These are phyloP conservation scores for Chloromyia formosa DNA, from an alignment of 2,888 invertebrate genomes.

Conservation along the genomic window DNA sequence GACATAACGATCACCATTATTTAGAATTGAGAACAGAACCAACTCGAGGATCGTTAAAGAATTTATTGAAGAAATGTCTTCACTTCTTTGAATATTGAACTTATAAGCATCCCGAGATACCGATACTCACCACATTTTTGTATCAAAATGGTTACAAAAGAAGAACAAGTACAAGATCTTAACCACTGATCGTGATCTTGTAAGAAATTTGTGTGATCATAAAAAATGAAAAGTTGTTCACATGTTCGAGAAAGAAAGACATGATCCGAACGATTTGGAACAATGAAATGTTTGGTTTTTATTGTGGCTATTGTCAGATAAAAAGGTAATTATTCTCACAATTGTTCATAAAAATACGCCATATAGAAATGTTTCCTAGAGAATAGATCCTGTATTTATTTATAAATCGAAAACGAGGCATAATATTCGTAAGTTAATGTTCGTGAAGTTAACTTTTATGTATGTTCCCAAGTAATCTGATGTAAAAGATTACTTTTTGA, in stretches of 20 bases:
- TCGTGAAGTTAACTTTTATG: too few relatives aligned
- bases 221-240: neutral
- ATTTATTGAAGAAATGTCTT: conserved; percentile 11
- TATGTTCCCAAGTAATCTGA: too few relatives aligned
- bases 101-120: neutral
- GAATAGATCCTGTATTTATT: too few relatives aligned
- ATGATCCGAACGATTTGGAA: conserved; percentile 3
- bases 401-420: too few relatives aligned
- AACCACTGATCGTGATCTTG: conserved; percentile 39
- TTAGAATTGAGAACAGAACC: neutral
- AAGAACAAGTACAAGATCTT: conserved; percentile 31
- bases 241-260: neutral
- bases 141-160: neutral
- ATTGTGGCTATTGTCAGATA: neutral
- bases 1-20: conserved; percentile 9
- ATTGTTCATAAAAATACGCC: conserved; percentile 1
- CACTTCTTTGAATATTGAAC: neutral
- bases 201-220: conserved; percentile 17
- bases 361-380: neutral
- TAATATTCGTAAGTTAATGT: too few relatives aligned
- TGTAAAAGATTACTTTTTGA: too few relatives aligned
- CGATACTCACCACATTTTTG: neutral
- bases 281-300: neutral
- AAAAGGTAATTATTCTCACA: conserved; percentile 19
- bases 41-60: neutral